Percentiles rank a stretch among this genome's conserved stretches.
Conservation (phyloP, 23 tunicate species). For the Oikopleura albicans region DNA sequence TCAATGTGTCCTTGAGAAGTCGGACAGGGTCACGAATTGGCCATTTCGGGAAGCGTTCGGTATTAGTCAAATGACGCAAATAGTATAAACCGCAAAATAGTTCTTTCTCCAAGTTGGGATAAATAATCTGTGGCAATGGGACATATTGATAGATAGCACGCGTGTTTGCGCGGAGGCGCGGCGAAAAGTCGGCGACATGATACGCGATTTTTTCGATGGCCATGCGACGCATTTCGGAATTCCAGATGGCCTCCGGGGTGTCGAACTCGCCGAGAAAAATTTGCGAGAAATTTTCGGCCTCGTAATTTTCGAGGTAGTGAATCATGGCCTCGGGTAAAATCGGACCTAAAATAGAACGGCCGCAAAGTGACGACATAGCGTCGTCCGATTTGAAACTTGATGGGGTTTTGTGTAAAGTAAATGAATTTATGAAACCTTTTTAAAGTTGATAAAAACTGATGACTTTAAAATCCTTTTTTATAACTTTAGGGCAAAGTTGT, state of each 20-base stretch:
- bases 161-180: conserved; percentile 60
- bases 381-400: conserved; percentile 16
- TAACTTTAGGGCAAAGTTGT: too few species aligned
- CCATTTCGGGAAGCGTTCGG: conserved; percentile 74
- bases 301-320: conserved; percentile 87
- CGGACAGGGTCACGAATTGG: conserved; percentile 71
- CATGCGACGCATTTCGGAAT: conserved; percentile 67
- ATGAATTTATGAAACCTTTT: too few species aligned
- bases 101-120: conserved; percentile 86
- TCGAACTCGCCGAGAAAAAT: conserved; percentile 95
- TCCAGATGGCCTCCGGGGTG: conserved; percentile 99
- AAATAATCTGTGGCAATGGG: conserved; percentile 67
- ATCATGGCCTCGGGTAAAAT: conserved; percentile 94
- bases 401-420: too few species aligned
- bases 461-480: too few species aligned
- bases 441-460: too few species aligned
- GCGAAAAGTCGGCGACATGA: conserved; percentile 86
- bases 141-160: conserved; percentile 80
- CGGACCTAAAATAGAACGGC: conserved; percentile 60
- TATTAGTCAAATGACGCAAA: conserved; percentile 68
- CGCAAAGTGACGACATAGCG: neutral
- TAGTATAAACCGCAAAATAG: conserved; percentile 86
- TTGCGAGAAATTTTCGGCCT: conserved; percentile 75
- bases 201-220: conserved; percentile 73
- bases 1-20: neutral